phyloP scores from a whole-genome alignment of 1,140 invertebrate species.

The Drosophila nebulosa region DNA sequence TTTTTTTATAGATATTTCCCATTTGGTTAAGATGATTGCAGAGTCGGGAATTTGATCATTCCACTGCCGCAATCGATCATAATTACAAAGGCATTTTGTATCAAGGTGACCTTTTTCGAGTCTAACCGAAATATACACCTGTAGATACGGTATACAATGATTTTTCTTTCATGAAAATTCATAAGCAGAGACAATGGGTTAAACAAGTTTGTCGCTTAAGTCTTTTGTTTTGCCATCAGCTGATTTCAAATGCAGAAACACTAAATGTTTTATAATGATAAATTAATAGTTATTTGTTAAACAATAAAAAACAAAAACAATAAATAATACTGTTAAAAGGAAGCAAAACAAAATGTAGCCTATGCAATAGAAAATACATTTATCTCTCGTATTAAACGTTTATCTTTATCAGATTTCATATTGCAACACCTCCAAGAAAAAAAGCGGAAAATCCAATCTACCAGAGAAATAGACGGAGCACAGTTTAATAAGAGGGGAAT shows the following conservation, averaged over 20 bases:
- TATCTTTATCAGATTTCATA: conserved; percentile 55
- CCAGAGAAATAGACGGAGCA: not conserved
- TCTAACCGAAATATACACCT: not conserved
- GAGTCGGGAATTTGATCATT: not conserved
- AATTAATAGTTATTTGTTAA: conserved; percentile 58
- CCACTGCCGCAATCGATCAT: not conserved
- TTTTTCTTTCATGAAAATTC: conserved; percentile 49
- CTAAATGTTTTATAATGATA: conserved; percentile 64
- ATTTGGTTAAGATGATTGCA: not conserved
- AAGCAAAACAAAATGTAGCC: conserved; percentile 13
- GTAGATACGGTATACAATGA: conserved; percentile 23
- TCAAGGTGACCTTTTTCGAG: not conserved
- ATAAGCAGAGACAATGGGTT: conserved; percentile 26
- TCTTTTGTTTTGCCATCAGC: conserved; percentile 65
- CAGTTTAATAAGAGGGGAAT: not conserved
- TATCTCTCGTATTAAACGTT: conserved; percentile 70
- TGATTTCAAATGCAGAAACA: conserved; percentile 33
- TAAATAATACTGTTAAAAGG: not conserved
- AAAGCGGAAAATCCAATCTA: conserved; percentile 28
- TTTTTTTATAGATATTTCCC: not conserved
- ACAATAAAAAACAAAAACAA: conserved; percentile 38
- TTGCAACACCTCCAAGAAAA: conserved; percentile 50
- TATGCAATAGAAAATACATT: conserved; percentile 34
- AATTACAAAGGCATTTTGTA: not conserved
- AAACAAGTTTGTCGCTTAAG: conserved; percentile 70